Base-by-base conservation (phyloP, 2,888 invertebrate genomes). In the Mayetiola destructor region DNA sequence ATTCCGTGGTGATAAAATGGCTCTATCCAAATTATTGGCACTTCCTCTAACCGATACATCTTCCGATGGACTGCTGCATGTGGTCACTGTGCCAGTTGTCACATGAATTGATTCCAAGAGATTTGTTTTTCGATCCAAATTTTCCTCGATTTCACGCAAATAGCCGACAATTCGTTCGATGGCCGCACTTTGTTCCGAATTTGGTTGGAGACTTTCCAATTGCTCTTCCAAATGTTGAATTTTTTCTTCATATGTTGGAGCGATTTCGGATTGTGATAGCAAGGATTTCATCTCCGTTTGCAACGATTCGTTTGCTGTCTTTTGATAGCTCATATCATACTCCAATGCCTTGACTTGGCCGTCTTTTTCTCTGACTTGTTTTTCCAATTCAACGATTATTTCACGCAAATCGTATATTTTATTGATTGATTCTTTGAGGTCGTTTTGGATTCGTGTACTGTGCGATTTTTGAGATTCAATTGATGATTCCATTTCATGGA, bases 31-130 rank as follows among this genome's bases (percentile, higher is more conserved):
- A 60, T 27, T 62, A 60, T 36, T 59, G 57, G 56, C 30, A 14
- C 48, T 55, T 69, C 75, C 78, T 39, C 78, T 68, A 3, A 82
- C 75, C 0, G 90, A 90, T 36, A 89, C 82, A 67, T 90, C 90
- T 72, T 90, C 90, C 60, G 86, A 87, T 53, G 84, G 85, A 61
- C 85, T 86, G 66, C 85, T 84, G 66, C 84, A 76, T 63, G 82
- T 77, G 48, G 81, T 75, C 4, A 27, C 27, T 40, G 80, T 76
- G 58, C 81, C 77, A 56, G 77, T 73, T 1, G 78, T 77, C 60
- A 85, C 81, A 68, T 87, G 85, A 9, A 82, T 68, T 0, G 80
- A 77, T 73, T 91, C 89, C 60, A 90, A 68, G 54, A 80, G 80
- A 61, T 79, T 80, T n/a, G 85, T 84, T 66, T 84, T 80, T 48